phyloP scores from a whole-genome alignment of 2,113 vertebrate genomes.

The Ancistrus triradiatus region DNA sequence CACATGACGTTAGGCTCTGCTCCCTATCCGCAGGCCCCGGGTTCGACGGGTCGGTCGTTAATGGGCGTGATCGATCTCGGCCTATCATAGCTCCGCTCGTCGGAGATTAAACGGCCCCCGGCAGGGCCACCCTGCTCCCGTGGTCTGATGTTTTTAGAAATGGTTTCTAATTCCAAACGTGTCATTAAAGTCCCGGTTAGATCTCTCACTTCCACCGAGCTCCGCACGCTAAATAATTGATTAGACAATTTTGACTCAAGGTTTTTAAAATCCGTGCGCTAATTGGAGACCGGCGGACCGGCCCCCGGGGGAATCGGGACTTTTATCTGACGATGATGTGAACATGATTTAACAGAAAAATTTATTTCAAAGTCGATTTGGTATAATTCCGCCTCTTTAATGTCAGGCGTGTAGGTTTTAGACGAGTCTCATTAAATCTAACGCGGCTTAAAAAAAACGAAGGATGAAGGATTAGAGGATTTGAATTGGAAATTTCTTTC shows the following conservation, averaged over 20 bases:
- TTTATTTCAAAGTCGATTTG: constrained; percentile 75
- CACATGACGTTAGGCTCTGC: no score
- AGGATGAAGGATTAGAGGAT: constrained; percentile 64
- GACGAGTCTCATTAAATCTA: constrained; percentile 79
- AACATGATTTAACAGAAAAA: constrained; percentile 79
- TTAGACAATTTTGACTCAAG: constrained; percentile 74
- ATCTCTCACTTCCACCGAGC: constrained; percentile 62
- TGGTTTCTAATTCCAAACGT: constrained; percentile 51
- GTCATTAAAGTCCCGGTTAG: constrained; percentile 56
- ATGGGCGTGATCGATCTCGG: no score
- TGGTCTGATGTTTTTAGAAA: no score
- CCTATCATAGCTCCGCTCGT: no score
- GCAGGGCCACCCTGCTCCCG: no score
- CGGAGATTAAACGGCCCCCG: no score
- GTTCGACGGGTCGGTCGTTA: no score
- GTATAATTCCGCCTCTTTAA: constrained; percentile 72
- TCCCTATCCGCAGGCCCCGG: no score
- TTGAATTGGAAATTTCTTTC: constrained; percentile 74
- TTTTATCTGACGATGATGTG: constrained; percentile 81
- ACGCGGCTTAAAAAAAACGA: constrained; percentile 69
- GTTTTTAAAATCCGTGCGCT: constrained; percentile 70
- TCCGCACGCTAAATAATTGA: constrained; percentile 78
- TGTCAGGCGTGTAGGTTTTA: constrained; percentile 74
- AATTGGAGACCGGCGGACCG: constrained; percentile 75
- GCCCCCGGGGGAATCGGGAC: constrained; percentile 68